Evolutionary conservation across 2,113 vertebrate genomes (phyloP).

Genomic region (Phainopepla nitens): DNA sequence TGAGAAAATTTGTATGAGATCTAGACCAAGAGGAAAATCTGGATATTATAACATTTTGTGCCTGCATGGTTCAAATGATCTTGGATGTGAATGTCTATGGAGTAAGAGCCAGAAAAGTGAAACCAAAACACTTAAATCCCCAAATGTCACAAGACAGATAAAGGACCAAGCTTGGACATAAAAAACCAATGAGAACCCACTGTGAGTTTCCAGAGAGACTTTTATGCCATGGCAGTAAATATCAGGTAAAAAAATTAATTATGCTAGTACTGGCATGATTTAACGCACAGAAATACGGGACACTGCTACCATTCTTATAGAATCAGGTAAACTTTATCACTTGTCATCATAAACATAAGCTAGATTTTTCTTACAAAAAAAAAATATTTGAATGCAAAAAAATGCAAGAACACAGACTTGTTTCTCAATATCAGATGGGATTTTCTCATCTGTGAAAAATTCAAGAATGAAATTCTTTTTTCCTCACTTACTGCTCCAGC

Average conservation of each 20-base stretch:
- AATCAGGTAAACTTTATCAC: neutral
- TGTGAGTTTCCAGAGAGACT: neutral
- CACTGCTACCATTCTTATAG: neutral
- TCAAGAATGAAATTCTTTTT: neutral
- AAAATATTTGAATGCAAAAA: neutral
- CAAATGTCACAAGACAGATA: neutral
- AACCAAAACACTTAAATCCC: neutral
- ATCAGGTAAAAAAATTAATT: neutral
- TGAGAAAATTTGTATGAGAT: neutral
- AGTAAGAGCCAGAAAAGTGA: neutral
- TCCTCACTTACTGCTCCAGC: neutral
- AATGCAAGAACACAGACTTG: neutral
- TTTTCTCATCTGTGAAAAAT: slow-evolving; percentile 15
- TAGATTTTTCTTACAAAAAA: neutral
- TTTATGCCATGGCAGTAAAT: neutral
- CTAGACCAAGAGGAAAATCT: neutral
- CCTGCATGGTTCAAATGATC: neutral
- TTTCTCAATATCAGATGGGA: neutral
- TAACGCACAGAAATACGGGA: neutral
- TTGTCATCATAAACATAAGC: neutral
- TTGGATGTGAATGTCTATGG: neutral
- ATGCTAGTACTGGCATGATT: neutral
- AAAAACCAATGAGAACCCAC: neutral
- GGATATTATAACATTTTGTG: neutral
- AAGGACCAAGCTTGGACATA: neutral